Percentiles rank a stretch among this genome's conserved stretches.
phyloP scores from a whole-genome alignment of 2,797 vertebrate species.

The Bovichtus variegatus region DNA sequence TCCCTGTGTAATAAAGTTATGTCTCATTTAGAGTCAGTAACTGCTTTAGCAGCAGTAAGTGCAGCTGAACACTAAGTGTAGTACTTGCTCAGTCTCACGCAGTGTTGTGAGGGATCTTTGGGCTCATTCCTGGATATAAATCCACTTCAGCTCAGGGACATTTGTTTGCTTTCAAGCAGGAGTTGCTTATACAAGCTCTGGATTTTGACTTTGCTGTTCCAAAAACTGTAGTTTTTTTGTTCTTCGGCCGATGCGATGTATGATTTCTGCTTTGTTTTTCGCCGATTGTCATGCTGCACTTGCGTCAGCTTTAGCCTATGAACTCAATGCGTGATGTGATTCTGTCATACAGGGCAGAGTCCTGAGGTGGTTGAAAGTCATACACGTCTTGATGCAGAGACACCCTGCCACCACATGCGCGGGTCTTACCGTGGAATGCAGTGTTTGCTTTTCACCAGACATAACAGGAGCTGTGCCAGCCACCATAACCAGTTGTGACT shows the following conservation, averaged over 20 bases:
- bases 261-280: background rate
- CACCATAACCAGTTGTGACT: conserved; percentile 13
- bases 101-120: conserved; percentile 1
- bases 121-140: background rate
- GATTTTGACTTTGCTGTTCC: conserved; percentile 7
- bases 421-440: conserved; percentile 5
- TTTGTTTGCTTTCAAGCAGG: conserved; percentile 3
- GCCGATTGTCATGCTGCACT: background rate
- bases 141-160: conserved; percentile 1
- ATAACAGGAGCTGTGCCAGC: background rate
- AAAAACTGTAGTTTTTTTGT: background rate
- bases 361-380: background rate
- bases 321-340: background rate
- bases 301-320: background rate
- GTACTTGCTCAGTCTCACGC: background rate
- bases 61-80: background rate
- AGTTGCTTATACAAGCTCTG: background rate
- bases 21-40: background rate
- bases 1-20: background rate
- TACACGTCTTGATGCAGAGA: background rate
- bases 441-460: conserved; percentile 35
- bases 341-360: background rate
- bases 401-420: conserved; percentile 1
- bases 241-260: background rate
- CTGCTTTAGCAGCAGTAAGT: background rate